These are phyloP conservation scores for Elachura formosa DNA, from an alignment of 2,113 vertebrate genomes.

Conservation along the genomic window DNA sequence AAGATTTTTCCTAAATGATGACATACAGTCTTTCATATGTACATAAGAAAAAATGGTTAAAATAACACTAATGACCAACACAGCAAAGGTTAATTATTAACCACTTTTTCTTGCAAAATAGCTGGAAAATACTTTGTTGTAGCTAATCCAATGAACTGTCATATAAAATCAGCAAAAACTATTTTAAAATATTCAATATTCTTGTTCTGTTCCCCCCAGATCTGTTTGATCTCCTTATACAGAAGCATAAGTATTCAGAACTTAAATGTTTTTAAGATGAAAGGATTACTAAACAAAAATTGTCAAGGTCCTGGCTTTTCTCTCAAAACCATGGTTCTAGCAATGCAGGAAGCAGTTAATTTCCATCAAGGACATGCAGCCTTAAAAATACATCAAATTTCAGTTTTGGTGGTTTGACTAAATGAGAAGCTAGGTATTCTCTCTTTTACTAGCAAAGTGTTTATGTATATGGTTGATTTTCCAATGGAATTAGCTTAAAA, in stretches of 20 bases:
- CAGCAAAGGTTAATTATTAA: constrained; percentile 44
- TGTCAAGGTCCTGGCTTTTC: not conserved
- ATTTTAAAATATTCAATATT: not conserved
- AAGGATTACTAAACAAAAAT: not conserved
- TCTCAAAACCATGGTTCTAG: not conserved
- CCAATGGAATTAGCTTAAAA: not conserved
- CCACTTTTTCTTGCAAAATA: not conserved
- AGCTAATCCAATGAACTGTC: not conserved
- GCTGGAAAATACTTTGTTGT: not conserved
- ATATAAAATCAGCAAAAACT: not conserved
- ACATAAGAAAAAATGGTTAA: constrained; percentile 21
- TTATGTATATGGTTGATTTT: not conserved
- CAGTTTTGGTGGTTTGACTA: not conserved
- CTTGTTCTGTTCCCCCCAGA: not conserved
- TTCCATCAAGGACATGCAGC: not conserved
- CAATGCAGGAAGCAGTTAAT: not conserved
- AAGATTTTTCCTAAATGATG: constrained; percentile 22
- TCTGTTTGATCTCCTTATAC: not conserved
- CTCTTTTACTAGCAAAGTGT: not conserved
- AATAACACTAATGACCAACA: not conserved
- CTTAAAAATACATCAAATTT: not conserved
- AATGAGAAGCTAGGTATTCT: not conserved
- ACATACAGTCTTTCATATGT: not conserved
- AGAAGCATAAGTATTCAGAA: fast-evolving
- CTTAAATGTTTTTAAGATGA: not conserved